phyloP scores from a whole-genome alignment of 2,113 vertebrate genomes.

The Bufo bufo region DNA sequence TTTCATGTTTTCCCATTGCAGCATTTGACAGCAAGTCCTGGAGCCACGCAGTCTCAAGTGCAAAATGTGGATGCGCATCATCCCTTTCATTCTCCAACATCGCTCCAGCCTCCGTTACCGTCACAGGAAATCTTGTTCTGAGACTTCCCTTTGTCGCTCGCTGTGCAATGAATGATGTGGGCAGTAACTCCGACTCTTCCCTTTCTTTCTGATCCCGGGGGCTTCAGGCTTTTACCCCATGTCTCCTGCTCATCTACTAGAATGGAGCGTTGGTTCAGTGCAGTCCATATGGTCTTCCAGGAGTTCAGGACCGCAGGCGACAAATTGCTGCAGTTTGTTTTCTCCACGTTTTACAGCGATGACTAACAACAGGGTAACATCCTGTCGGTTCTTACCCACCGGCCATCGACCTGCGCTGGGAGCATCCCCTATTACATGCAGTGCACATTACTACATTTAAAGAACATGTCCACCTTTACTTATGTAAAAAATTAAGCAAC shows the following conservation, averaged over 20 bases:
- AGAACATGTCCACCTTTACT: background rate
- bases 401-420: background rate
- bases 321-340: slow-evolving; percentile 26
- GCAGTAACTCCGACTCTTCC: background rate
- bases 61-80: no score
- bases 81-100: no score
- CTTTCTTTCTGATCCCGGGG: background rate
- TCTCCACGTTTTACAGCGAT: background rate
- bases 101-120: no score
- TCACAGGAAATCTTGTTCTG: no score
- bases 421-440: background rate
- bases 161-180: background rate
- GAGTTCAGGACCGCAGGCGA: background rate
- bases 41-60: no score
- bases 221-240: background rate
- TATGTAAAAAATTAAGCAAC: background rate
- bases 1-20: no score
- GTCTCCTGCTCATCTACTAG: background rate
- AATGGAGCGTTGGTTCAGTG: background rate
- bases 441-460: background rate
- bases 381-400: background rate
- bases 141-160: background rate
- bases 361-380: background rate
- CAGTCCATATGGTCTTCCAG: background rate
- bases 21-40: no score